Percentiles rank a stretch among this genome's conserved stretches.
Evolutionary conservation across 1,140 invertebrate genomes (phyloP).

Genomic region (Drosophila mauritiana): DNA sequence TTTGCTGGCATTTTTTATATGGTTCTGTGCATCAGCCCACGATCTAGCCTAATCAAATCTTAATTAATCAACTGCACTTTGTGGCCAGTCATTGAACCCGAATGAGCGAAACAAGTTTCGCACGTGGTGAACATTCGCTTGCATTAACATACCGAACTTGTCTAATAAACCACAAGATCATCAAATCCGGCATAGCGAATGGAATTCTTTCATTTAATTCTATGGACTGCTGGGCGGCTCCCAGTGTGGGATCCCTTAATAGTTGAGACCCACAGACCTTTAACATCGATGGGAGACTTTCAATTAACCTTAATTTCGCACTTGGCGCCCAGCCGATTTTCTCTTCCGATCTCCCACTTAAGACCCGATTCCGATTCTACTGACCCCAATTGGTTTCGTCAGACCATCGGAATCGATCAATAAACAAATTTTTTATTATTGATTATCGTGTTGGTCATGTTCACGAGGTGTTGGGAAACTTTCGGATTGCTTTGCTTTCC

Average conservation of each 20-base stretch:
- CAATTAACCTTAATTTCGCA: constrained; percentile 72
- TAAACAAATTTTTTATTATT: constrained; percentile 67
- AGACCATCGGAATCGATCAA: constrained; percentile 38
- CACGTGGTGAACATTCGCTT: constrained; percentile 24
- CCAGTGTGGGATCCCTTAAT: constrained; percentile 18
- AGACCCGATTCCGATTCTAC: constrained; percentile 16
- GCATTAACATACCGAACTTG: constrained; percentile 32
- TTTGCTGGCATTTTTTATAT: not conserved
- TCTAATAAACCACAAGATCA: constrained; percentile 17
- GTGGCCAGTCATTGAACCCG: constrained; percentile 33
- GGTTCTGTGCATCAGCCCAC: not conserved
- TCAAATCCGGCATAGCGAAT: not conserved
- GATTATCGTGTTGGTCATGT: constrained; percentile 51
- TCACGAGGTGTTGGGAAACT: constrained; percentile 48
- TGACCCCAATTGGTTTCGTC: constrained; percentile 58
- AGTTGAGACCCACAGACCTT: constrained; percentile 29
- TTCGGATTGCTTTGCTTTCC: constrained; percentile 27
- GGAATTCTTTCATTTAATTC: not conserved
- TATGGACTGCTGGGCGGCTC: not conserved
- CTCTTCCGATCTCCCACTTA: constrained; percentile 32
- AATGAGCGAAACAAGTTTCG: constrained; percentile 19
- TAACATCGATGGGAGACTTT: constrained; percentile 29
- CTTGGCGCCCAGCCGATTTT: constrained; percentile 49
- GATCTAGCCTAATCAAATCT: not conserved
- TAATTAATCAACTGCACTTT: constrained; percentile 11